These are phyloP conservation scores for Tilapia sparmanii DNA, from an alignment of 2,113 vertebrate genomes.

Conservation along the genomic window DNA sequence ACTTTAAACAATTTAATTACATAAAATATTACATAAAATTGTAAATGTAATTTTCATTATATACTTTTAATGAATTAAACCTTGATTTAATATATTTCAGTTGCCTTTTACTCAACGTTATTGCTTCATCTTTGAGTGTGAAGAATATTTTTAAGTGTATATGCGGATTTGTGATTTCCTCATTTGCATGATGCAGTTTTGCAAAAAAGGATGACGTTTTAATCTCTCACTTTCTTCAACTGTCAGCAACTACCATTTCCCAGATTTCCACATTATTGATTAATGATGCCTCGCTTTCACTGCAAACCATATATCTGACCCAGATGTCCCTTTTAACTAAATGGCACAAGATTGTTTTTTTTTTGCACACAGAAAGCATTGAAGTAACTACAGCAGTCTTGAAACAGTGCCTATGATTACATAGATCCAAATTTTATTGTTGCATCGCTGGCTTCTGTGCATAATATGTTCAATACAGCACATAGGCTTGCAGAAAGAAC, in stretches of 20 bases:
- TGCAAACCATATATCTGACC: not conserved
- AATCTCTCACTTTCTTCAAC: not conserved
- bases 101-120: not conserved
- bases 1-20: not conserved
- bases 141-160: not conserved
- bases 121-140: not conserved
- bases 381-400: not conserved
- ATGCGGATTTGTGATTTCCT: not conserved
- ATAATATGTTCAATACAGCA: not conserved
- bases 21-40: not conserved
- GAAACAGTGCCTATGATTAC: not conserved
- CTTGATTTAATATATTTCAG: not conserved
- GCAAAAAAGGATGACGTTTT: not conserved
- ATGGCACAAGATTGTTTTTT: not conserved
- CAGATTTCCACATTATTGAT: not conserved
- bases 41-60: not conserved
- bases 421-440: not conserved
- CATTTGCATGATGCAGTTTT: not conserved
- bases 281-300: not conserved
- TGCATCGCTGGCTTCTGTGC: not conserved
- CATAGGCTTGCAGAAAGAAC: not conserved
- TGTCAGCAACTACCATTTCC: not conserved
- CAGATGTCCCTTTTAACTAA: not conserved
- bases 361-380: not conserved
- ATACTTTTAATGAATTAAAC: rapidly evolving